phyloP scores from a whole-genome alignment of 2,888 invertebrate genomes.

The Leptinotarsa juncta region DNA sequence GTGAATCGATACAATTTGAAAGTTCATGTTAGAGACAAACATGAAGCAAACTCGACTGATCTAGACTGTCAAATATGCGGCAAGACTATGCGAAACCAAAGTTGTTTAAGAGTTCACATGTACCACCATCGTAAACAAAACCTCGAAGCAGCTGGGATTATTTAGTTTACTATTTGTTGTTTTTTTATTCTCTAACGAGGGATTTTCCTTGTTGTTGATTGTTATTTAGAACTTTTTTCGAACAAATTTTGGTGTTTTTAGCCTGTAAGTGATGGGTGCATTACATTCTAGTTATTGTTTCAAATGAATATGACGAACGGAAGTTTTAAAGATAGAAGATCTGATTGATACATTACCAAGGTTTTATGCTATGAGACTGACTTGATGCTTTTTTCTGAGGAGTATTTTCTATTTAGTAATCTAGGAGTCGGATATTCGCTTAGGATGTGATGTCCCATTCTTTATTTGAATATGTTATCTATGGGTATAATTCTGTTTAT shows the following conservation, averaged over 20 bases:
- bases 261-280: slow-evolving; percentile 30
- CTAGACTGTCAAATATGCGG: slow-evolving; percentile 78
- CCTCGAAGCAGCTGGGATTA: slow-evolving; percentile 47
- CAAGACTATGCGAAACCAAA: slow-evolving; percentile 75
- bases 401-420: slow-evolving; percentile 16
- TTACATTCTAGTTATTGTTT: slow-evolving; percentile 31
- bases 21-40: slow-evolving; percentile 79
- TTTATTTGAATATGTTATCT: slow-evolving; percentile 33
- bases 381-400: neutral
- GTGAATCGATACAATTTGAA: slow-evolving; percentile 78
- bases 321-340: slow-evolving; percentile 19
- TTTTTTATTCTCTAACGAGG: slow-evolving; percentile 36
- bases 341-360: slow-evolving; percentile 17
- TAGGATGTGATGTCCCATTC: slow-evolving; percentile 29
- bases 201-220: slow-evolving; percentile 40
- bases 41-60: slow-evolving; percentile 75
- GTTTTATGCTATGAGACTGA: slow-evolving; percentile 17
- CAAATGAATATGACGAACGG: neutral
- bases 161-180: slow-evolving; percentile 34
- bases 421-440: slow-evolving; percentile 20
- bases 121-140: slow-evolving; percentile 74
- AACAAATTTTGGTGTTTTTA: slow-evolving; percentile 42
- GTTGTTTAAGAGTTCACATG: slow-evolving; percentile 74
- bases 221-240: slow-evolving; percentile 38
- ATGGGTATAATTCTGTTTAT: slow-evolving; percentile 44